Conservation (phyloP, 2,888 invertebrate species). For the Iselma pallidipennis region DNA sequence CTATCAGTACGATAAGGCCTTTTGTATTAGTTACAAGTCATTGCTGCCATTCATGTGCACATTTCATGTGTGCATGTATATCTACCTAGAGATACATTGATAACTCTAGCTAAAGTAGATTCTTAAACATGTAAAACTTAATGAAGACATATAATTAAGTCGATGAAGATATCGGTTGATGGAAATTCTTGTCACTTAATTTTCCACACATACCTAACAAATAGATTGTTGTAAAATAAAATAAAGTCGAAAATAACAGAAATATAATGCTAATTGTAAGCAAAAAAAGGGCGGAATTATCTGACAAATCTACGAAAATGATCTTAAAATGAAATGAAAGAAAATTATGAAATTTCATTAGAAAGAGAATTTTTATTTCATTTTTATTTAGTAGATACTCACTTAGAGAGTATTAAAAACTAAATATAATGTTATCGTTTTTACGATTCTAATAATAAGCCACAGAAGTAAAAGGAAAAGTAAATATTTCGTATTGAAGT, state of each 20-base stretch:
- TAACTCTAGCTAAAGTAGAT: neutral
- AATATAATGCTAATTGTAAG: too few relatives aligned
- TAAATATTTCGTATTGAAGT: too few relatives aligned
- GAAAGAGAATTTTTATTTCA: neutral
- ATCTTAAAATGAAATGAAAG: neutral
- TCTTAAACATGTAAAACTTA: neutral
- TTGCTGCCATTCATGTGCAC: conserved; percentile 40
- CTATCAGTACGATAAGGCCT: conserved; percentile 42
- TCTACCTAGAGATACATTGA: neutral
- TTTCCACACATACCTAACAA: too few relatives aligned
- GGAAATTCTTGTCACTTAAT: too few relatives aligned
- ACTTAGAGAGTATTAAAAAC: neutral
- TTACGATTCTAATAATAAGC: neutral
- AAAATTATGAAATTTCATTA: neutral
- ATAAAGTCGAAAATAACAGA: too few relatives aligned
- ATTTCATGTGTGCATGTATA: conserved; percentile 32
- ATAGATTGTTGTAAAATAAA: too few relatives aligned
- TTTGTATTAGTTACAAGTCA: conserved; percentile 46
- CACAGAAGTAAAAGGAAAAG: too few relatives aligned
- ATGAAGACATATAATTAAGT: conserved; percentile 1
- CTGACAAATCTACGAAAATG: neutral
- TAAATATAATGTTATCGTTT: neutral
- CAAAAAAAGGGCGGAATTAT: neutral
- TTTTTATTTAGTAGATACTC: neutral
- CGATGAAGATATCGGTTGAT: neutral